phyloP scores from a whole-genome alignment of 1,140 invertebrate species.

The Nixonia krombeini region DNA sequence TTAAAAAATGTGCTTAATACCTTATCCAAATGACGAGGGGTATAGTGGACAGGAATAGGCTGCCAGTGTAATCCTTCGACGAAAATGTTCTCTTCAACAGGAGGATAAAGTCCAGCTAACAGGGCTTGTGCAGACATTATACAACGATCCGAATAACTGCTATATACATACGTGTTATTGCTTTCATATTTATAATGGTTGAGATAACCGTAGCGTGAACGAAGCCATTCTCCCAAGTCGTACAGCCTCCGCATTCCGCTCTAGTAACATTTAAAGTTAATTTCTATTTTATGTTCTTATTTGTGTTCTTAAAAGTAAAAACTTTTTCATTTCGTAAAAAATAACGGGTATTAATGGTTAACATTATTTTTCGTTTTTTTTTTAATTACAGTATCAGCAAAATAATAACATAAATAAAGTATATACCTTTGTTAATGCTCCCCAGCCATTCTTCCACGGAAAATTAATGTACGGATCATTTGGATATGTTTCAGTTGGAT shows the following conservation, averaged over 20 bases:
- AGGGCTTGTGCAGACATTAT: constrained; percentile 88
- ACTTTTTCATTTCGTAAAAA: too few relatives aligned
- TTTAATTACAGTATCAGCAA: too few relatives aligned
- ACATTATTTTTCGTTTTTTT: too few relatives aligned
- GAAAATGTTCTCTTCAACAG: constrained; percentile 79
- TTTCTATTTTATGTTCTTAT: too few relatives aligned
- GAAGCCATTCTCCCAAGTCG: constrained; percentile 81
- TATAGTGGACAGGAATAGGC: constrained; percentile 87
- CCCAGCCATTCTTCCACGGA: constrained; percentile 79
- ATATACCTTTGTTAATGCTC: constrained; percentile 81
- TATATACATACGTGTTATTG: constrained; percentile 79
- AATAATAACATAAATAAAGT: too few relatives aligned
- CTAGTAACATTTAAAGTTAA: too few relatives aligned
- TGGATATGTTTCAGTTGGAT: constrained; percentile 77
- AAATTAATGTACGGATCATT: constrained; percentile 80
- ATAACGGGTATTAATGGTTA: too few relatives aligned
- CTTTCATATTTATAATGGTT: constrained; percentile 76
- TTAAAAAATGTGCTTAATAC: too few relatives aligned
- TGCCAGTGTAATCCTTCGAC: constrained; percentile 84
- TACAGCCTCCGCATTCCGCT: constrained; percentile 84
- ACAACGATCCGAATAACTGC: constrained; percentile 86
- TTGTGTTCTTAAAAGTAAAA: too few relatives aligned
- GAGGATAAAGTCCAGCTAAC: constrained; percentile 87
- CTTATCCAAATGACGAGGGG: constrained; percentile 78
- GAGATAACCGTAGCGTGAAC: constrained; percentile 78